Evolutionary conservation across 2,888 invertebrate genomes (phyloP), one percentile per base, ranked within the genome.

Genomic region (Cephus runcator): DNA sequence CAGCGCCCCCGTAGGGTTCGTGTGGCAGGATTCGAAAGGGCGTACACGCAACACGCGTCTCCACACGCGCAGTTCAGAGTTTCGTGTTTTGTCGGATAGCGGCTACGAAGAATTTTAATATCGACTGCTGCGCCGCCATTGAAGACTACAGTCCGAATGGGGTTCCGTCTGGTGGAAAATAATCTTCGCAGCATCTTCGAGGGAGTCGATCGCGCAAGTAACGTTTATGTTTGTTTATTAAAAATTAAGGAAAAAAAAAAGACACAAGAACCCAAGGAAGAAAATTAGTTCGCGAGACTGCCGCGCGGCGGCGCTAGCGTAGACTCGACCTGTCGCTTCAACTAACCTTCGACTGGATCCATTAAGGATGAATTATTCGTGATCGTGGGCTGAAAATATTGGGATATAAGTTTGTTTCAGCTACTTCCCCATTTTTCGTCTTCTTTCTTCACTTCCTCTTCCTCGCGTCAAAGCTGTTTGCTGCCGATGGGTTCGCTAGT

Each of bases 311-410:
- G 77, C 80, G 78, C 77, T 56, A 75, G 79, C 9, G 6, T 23
- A 23, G 56, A 56, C 15, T 9, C 23, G 1, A 23, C 9, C 0
- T 4, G 4, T 9, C 9, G 15, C 9, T 9, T 23, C 6, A 9
- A 56, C 9, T 23, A 56, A 56, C 23, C 4, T n/a, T 34, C 31
- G 11, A 34, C 12, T 11, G 78, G 79, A 81, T 82, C 81, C 82
- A 84, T 83, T 81, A 81, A 2, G 76, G 78, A 81, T 80, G 77
- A 81, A 82, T 83, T 81, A 81, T 83, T 82, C 84, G 83, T 80
- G 81, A 83, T 79, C 83, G 78, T 84, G 82, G 79, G 79, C 80
- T 81, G 81, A 84, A 84, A 85, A 83, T 83, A 82, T 82, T 77
- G 80, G 79, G 12, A 71, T 34, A 34, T 12, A 71, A 71, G 71